Conservation (phyloP, 2,797 vertebrate genomes). For the Sternarchorhynchus goeldii region DNA sequence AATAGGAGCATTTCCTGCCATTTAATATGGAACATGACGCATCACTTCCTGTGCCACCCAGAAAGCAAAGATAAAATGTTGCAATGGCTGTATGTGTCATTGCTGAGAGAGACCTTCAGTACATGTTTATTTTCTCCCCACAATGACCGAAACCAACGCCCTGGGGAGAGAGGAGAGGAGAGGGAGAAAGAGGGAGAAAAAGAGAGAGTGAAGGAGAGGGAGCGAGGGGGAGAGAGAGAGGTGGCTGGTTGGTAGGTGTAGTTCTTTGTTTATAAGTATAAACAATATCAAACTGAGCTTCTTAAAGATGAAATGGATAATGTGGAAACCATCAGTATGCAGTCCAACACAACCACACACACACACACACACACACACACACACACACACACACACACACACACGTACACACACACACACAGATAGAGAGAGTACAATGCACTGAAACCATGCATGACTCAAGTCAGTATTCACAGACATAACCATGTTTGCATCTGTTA, state of each 20-base stretch:
- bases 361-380: slow-evolving; percentile 2
- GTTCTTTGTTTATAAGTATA: slow-evolving; percentile 33
- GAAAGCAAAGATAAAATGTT: slow-evolving; percentile 35
- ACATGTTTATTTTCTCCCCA: slow-evolving; percentile 22
- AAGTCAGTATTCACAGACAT: background rate
- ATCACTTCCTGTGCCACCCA: slow-evolving; percentile 55
- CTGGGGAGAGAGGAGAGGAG: background rate
- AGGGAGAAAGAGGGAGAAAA: background rate
- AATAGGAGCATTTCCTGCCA: slow-evolving; percentile 58
- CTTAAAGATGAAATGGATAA: slow-evolving; percentile 24
- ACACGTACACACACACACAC: slow-evolving; percentile 8
- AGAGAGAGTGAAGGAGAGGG: background rate
- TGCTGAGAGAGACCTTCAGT: background rate
- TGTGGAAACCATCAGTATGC: background rate
- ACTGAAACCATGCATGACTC: background rate
- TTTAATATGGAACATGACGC: slow-evolving; percentile 52
- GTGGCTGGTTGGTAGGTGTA: slow-evolving; percentile 17
- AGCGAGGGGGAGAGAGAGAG: background rate
- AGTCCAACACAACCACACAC: background rate
- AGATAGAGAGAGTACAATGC: background rate
- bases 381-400: slow-evolving; percentile 5
- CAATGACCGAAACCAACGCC: slow-evolving; percentile 12
- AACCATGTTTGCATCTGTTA: background rate
- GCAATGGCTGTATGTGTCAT: slow-evolving; percentile 12
- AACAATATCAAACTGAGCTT: slow-evolving; percentile 30